These are phyloP conservation scores for Pteria penguin DNA, from an alignment of 2,888 invertebrate species.

Conservation along the genomic window DNA sequence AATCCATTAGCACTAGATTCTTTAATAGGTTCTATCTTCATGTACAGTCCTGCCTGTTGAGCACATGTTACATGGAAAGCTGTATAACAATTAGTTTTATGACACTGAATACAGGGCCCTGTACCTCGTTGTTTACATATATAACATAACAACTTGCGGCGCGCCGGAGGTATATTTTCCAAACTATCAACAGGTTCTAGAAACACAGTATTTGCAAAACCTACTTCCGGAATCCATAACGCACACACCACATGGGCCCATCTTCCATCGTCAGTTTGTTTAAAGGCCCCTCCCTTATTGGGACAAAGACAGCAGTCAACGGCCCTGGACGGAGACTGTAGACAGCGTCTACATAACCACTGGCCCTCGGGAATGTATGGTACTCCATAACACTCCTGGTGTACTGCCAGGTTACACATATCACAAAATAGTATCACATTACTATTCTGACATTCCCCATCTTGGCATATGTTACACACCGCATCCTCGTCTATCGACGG, in stretches of 20 bases:
- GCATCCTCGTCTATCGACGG: constrained; percentile 96
- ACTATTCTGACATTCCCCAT: constrained; percentile 98
- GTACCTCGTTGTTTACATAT: constrained; percentile 88
- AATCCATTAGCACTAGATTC: constrained; percentile 74
- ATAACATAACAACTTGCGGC: constrained; percentile 98
- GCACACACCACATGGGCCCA: constrained; percentile 99
- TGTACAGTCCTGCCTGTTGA: constrained; percentile 90
- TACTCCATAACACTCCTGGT: constrained; percentile 98
- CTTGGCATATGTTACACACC: constrained; percentile 99
- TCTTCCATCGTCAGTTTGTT: constrained; percentile 95
- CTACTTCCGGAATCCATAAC: constrained; percentile 98
- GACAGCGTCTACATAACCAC: constrained; percentile 97
- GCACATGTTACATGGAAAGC: constrained; percentile 99
- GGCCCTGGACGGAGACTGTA: constrained; percentile 96
- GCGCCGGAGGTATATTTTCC: constrained; percentile 95
- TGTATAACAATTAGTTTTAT: constrained; percentile 96
- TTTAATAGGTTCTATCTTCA: constrained; percentile 94
- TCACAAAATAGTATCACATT: constrained; percentile 99
- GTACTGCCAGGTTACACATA: constrained; percentile 99
- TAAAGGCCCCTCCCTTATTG: constrained; percentile 98
- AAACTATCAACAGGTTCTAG: constrained; percentile 98
- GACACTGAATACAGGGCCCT: constrained; percentile 99
- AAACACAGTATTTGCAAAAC: constrained; percentile 97
- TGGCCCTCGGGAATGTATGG: constrained; percentile 98
- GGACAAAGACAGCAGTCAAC: constrained; percentile 99